Evolutionary conservation across 2,888 invertebrate genomes (phyloP).

Genomic region (Dione vanillae): DNA sequence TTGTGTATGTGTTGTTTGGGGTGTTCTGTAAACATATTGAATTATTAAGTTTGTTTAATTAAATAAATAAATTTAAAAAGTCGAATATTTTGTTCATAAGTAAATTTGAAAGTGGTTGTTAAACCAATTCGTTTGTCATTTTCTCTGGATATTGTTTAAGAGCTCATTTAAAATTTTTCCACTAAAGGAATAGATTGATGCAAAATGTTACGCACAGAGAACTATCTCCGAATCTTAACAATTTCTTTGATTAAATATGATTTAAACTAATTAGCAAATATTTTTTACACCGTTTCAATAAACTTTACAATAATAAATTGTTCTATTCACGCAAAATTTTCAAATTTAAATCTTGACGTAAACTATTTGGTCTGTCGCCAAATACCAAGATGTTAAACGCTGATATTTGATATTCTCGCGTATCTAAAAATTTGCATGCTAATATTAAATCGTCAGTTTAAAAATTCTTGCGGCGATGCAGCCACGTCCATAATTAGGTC

Average conservation of each 20-base stretch:
- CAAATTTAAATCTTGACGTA: constrained; percentile 49
- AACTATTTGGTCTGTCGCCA: constrained; percentile 70
- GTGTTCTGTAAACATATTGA: constrained; percentile 81
- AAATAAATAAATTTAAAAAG: constrained; percentile 9
- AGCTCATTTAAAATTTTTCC: constrained; percentile 5
- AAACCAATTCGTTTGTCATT: constrained; percentile 35
- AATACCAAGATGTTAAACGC: constrained; percentile 59
- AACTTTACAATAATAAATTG: not conserved
- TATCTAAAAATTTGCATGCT: constrained; percentile 20
- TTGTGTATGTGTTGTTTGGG: constrained; percentile 85
- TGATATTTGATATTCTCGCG: constrained; percentile 68
- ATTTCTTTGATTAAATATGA: not conserved
- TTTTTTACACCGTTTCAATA: not conserved
- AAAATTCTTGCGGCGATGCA: constrained; percentile 11
- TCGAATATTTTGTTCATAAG: constrained; percentile 28
- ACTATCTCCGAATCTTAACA: not conserved
- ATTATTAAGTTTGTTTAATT: constrained; percentile 23
- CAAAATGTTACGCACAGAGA: not conserved
- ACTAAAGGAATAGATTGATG: not conserved
- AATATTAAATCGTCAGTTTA: constrained; percentile 19
- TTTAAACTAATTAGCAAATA: not conserved
- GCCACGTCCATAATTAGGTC: not conserved
- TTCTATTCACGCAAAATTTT: constrained; percentile 17
- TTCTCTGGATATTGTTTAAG: constrained; percentile 19
- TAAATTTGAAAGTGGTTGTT: constrained; percentile 5